phyloP scores from a whole-genome alignment of 2,113 vertebrate species.

The Diphyllodes magnificus region DNA sequence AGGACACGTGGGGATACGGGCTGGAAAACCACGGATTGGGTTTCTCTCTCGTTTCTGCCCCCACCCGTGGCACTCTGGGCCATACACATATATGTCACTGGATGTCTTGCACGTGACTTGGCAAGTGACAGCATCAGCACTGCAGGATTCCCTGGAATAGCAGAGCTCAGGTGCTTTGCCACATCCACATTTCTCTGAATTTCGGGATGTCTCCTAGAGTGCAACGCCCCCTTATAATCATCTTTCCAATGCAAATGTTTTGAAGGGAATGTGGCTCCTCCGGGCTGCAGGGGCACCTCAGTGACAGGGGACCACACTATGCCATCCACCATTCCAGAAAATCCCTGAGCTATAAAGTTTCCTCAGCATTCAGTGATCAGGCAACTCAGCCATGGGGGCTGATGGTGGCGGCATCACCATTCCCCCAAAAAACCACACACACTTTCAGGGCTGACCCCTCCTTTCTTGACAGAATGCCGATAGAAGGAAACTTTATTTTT shows the following conservation, averaged over 20 bases:
- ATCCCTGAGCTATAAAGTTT: neutral
- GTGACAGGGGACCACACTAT: neutral
- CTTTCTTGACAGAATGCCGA: neutral
- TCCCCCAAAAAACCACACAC: neutral
- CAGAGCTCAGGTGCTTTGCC: neutral
- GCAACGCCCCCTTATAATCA: accelerated
- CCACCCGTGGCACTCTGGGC: neutral
- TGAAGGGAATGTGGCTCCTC: neutral
- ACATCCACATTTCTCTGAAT: accelerated
- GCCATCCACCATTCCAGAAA: neutral
- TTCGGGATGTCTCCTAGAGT: neutral
- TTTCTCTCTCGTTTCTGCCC: neutral
- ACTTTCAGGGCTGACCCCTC: neutral
- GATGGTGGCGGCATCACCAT: neutral
- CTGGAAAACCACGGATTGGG: accelerated
- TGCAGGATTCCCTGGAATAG: neutral
- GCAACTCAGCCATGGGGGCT: neutral
- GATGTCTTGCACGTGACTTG: neutral
- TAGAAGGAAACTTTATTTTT: neutral
- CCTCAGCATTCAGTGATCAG: neutral
- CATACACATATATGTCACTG: neutral
- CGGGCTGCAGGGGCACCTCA: neutral
- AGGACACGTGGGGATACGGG: accelerated
- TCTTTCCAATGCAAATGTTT: neutral
- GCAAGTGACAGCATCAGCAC: neutral